Base-by-base conservation (phyloP, 2,113 vertebrate species). In the Ptychochromis oligacanthus region DNA sequence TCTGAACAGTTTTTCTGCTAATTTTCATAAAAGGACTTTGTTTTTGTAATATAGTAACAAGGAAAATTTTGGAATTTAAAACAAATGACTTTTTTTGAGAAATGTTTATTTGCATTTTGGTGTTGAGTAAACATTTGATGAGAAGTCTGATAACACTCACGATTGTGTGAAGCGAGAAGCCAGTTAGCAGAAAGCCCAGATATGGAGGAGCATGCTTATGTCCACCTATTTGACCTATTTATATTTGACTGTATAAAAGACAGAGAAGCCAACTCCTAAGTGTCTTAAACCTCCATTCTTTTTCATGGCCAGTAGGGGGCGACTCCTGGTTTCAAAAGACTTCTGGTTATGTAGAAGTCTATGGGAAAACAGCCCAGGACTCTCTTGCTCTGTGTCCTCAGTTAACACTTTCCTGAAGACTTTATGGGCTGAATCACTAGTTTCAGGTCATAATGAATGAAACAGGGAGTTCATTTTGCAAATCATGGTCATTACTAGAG, bases 1-100 rank as follows among this genome's bases (percentile, higher is more conserved):
- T 74, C 17, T 24, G 11, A 80, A 20, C 82, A 83, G 78, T 75
- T 31, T 40, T 22, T 82, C 59, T 52, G 36, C 46, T 67, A n/a
- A 18, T 65, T 77, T 38, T 24, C 26, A 57, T 7, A 70, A 78
- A 58, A 17, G 2, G 31, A 22, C 38, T 2, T 31, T 31, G 31
- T 0, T 36, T 14, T 22, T 22, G 5, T 75, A 49, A 75, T 24
- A 40, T 28, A 36, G 49, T 52, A 64, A 83, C 58, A 80, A 72
- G 75, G 10, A 54, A 82, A 61, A 56, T 7, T 28, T 22, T 14
- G 20, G n/a, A 26, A 75, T 67, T 22, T 62, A 22, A 77, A 76
- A 38, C 5, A 64, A 52, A 46, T 46, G 7, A 84, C 7, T 43
- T 77, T 18, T 72, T 46, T 55, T 24, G 7, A 17, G 60, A 82